A percentile compares a stretch with the other conserved stretches of the same genome.
These are phyloP conservation scores for Oreocharis arfaki DNA, from an alignment of 2,113 vertebrate species.

Conservation along the genomic window DNA sequence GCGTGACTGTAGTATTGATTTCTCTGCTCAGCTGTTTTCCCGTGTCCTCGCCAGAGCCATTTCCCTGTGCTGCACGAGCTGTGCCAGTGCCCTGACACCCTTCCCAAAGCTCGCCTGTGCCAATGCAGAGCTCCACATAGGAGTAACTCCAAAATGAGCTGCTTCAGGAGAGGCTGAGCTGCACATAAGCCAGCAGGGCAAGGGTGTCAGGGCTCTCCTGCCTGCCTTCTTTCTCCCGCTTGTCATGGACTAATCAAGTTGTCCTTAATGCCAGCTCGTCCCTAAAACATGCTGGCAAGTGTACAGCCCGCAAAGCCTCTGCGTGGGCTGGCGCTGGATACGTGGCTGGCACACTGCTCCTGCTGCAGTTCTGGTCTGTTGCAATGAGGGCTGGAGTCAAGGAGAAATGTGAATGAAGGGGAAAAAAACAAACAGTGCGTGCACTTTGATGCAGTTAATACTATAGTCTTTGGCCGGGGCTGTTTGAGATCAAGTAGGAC, in stretches of 20 bases:
- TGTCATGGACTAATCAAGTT: not conserved
- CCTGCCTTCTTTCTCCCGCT: not conserved
- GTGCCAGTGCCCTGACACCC: not conserved
- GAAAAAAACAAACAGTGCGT: rapidly evolving
- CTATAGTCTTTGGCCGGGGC: not conserved
- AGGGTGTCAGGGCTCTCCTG: not conserved
- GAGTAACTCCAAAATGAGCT: not conserved
- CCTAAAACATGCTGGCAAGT: not conserved
- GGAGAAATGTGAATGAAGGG: not conserved
- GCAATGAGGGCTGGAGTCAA: not conserved
- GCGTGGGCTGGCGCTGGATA: not conserved
- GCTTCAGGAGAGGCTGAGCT: not conserved
- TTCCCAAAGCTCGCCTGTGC: not conserved
- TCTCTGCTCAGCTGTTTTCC: not conserved
- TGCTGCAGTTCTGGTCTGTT: not conserved
- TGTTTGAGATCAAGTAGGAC: not conserved
- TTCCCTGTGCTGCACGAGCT: not conserved
- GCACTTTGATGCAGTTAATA: not conserved
- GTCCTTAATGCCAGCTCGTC: not conserved
- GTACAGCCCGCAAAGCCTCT: not conserved
- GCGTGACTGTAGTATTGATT: not conserved
- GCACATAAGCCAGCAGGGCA: not conserved
- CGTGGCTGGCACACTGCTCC: not conserved
- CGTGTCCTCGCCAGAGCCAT: rapidly evolving
- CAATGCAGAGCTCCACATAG: rapidly evolving